Conservation (phyloP, 2,113 vertebrate genomes). For the Microcebus lehilahytsara region DNA sequence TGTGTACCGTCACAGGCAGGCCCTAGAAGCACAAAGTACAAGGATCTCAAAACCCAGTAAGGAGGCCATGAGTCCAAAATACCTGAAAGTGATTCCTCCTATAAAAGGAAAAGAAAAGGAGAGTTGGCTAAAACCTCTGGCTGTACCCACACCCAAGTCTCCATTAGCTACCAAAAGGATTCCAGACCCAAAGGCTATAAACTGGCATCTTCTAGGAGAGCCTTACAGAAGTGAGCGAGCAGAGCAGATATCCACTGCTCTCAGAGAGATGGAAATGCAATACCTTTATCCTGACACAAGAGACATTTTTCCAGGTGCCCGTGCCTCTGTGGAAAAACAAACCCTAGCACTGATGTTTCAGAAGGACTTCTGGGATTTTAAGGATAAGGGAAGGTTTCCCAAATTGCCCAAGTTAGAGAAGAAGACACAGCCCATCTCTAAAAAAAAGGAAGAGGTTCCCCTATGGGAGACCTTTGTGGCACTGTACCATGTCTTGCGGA, state of each 20-base stretch:
- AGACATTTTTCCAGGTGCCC: background rate
- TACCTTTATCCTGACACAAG: background rate
- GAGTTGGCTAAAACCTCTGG: background rate
- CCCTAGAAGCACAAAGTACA: background rate
- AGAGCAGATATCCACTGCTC: background rate
- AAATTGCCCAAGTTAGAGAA: background rate
- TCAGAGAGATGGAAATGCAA: background rate
- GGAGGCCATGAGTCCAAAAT: slow-evolving; percentile 1
- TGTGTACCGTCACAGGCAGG: slow-evolving; percentile 10
- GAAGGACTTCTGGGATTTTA: slow-evolving; percentile 58
- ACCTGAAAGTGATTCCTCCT: slow-evolving; percentile 69
- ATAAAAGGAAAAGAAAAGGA: slow-evolving; percentile 64
- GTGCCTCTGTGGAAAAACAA: slow-evolving; percentile 48
- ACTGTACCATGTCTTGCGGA: slow-evolving; percentile 49
- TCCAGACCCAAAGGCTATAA: background rate
- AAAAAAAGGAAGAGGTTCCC: background rate
- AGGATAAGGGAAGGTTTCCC: slow-evolving; percentile 29
- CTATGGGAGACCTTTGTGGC: slow-evolving; percentile 45
- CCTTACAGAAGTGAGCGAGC: slow-evolving; percentile 4
- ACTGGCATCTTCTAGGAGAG: slow-evolving; percentile 55
- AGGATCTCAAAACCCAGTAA: background rate
- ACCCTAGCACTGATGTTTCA: slow-evolving; percentile 62
- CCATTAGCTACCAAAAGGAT: background rate
- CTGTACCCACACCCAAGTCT: background rate
- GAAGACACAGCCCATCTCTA: background rate